Base-by-base conservation (phyloP, 1,140 invertebrate genomes). In the Drosophila varians region DNA sequence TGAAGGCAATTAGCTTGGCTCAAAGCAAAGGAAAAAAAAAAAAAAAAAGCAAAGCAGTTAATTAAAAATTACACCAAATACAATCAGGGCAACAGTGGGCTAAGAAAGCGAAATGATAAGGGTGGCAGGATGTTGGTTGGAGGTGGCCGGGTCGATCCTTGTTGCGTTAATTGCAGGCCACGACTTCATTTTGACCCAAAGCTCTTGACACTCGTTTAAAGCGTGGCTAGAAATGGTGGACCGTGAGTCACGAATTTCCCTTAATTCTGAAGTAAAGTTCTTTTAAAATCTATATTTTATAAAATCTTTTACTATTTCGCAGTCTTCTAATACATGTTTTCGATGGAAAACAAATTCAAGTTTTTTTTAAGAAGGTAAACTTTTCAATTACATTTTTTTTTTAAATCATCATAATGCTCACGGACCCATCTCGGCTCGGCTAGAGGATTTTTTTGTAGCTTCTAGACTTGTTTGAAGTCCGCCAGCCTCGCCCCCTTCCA, bases 51-150 rank as follows among this genome's bases (percentile, higher is more conserved):
- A 56, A 57, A 45, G 58, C 52, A 62, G 49, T 49, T 69, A 69
- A 69, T 69, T 69, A 69, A 69, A 66, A 69, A 69, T 69, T 47
- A 69, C 42, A 46, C 31, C 36, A 57, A 70, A 49, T 48, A 57
- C 52, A 69, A 69, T 56, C 66, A 43, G 7, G 28, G n/a, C 34
- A 28, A 28, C 25, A 51, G 28, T 23, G 23, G 53, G 40, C 5
- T 21, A 46, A 46, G 43, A 34, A 56, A 28, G 9, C 23, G 18
- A 36, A 40, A 57, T 21, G 36, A 3, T 12, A 6, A 4, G 8
- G n/a, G 31, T 14, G 28, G 28, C 0, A 3, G 28, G 8, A 1
- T 9, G 28, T 9, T 4, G 9, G 31, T 4, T 19, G n/a, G 34
- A 9, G 12, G 12, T 3, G 28, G 26, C 28, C 42, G 58, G 62